phyloP scores from a whole-genome alignment of 2,797 vertebrate genomes.

The Enteromius anoplus region DNA sequence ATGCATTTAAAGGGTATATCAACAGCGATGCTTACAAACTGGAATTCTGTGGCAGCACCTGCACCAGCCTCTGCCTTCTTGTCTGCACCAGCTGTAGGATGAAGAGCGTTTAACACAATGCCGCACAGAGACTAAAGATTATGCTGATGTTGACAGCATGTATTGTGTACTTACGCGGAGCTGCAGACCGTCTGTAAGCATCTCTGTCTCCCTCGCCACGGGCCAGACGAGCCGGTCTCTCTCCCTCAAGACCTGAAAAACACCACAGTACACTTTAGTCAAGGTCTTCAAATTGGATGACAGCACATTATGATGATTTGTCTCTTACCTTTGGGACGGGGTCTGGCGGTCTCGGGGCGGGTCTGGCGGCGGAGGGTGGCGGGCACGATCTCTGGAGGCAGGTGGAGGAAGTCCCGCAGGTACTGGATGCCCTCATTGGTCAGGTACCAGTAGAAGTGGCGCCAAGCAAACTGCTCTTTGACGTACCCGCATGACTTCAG shows the following conservation, averaged over 20 bases:
- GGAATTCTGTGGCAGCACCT: conserved; percentile 97
- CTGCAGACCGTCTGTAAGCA: conserved; percentile 92
- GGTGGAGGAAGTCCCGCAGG: conserved; percentile 95
- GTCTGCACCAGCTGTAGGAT: conserved; percentile 88
- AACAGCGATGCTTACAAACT: conserved; percentile 88
- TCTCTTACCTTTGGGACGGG: conserved; percentile 91
- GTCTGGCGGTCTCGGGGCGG: conserved; percentile 94
- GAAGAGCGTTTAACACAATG: neutral
- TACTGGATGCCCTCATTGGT: conserved; percentile 99
- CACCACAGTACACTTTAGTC: neutral
- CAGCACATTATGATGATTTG: too few relatives aligned
- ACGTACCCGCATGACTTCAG: conserved; percentile 97
- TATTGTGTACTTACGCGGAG: conserved; percentile 84
- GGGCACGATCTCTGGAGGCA: conserved; percentile 96
- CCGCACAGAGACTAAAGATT: neutral
- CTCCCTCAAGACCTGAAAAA: conserved; percentile 89
- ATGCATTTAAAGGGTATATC: neutral
- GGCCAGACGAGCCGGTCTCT: conserved; percentile 92
- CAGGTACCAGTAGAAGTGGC: conserved; percentile 99
- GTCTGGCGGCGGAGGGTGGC: conserved; percentile 94
- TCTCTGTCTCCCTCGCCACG: conserved; percentile 96
- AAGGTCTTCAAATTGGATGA: neutral
- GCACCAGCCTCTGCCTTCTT: conserved; percentile 99
- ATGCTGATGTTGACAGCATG: neutral
- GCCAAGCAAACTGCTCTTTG: conserved; percentile 99